A percentile compares a stretch with the other conserved stretches of the same genome.
These are phyloP conservation scores for Etheostoma perlongum DNA, from an alignment of 2,797 vertebrate species.

Conservation along the genomic window DNA sequence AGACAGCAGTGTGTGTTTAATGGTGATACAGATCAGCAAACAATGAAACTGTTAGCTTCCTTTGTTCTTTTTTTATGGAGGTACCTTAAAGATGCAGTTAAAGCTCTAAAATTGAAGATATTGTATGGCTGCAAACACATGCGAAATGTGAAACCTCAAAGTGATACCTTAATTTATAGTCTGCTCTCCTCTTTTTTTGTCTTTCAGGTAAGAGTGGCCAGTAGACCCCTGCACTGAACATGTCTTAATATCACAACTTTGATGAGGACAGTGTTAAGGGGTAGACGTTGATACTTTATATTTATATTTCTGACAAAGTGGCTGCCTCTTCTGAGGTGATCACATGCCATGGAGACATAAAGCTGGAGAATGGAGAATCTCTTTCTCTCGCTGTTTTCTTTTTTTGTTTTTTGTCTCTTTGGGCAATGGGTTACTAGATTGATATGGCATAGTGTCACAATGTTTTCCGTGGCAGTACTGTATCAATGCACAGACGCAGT, in stretches of 20 bases:
- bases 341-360: not conserved
- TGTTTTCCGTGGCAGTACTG: too few species aligned
- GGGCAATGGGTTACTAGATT: not conserved
- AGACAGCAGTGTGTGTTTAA: conserved; percentile 3
- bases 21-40: not conserved
- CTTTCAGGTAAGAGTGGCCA: conserved; percentile 34
- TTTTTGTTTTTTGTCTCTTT: not conserved
- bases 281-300: not conserved
- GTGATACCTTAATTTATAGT: not conserved
- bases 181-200: conserved; percentile 28
- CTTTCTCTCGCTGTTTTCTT: not conserved
- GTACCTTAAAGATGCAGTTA: not conserved
- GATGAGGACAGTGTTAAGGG: conserved; percentile 9
- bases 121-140: not conserved
- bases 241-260: not conserved
- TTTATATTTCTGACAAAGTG: conserved; percentile 22
- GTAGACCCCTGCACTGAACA: too few species aligned
- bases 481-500: too few species aligned
- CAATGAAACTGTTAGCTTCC: not conserved
- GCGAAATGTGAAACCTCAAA: too few species aligned
- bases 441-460: too few species aligned
- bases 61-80: not conserved
- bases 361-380: conserved; percentile 1
- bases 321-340: conserved; percentile 18
- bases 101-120: not conserved